phyloP scores from a whole-genome alignment of 2,888 invertebrate genomes.

The Chalcosyrphus nemorum region DNA sequence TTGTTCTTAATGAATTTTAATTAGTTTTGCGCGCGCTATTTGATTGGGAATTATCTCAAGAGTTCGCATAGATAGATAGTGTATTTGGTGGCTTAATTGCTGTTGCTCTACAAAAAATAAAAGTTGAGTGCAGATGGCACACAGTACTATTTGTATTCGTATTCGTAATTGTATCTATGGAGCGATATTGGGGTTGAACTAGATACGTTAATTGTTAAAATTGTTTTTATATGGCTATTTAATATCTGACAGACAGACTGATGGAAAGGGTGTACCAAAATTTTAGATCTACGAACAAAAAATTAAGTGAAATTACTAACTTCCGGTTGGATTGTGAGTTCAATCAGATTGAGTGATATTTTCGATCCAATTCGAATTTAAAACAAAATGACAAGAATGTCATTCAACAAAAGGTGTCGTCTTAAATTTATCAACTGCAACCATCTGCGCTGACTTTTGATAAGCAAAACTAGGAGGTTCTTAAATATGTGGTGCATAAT shows the following conservation, averaged over 20 bases:
- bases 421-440: too few species aligned
- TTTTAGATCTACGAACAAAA: too few species aligned
- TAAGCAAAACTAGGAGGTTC: too few species aligned
- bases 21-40: conserved; percentile 68
- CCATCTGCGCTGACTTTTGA: too few species aligned
- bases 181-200: conserved; percentile 14
- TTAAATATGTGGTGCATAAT: too few species aligned
- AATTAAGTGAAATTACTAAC: background rate
- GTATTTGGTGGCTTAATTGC: conserved; percentile 18
- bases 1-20: conserved; percentile 73
- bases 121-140: conserved; percentile 1
- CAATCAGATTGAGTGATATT: background rate
- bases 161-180: too few species aligned
- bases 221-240: conserved; percentile 21
- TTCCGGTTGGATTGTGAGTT: background rate
- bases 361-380: too few species aligned
- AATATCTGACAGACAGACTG: background rate
- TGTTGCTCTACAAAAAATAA: background rate
- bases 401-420: too few species aligned
- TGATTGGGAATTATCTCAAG: conserved; percentile 53
- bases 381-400: too few species aligned
- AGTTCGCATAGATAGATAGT: background rate
- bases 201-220: conserved; percentile 31
- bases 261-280: background rate
- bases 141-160: too few species aligned